Evolutionary conservation across 2,888 invertebrate species (phyloP).

Genomic region (Drosophila prostipennis): DNA sequence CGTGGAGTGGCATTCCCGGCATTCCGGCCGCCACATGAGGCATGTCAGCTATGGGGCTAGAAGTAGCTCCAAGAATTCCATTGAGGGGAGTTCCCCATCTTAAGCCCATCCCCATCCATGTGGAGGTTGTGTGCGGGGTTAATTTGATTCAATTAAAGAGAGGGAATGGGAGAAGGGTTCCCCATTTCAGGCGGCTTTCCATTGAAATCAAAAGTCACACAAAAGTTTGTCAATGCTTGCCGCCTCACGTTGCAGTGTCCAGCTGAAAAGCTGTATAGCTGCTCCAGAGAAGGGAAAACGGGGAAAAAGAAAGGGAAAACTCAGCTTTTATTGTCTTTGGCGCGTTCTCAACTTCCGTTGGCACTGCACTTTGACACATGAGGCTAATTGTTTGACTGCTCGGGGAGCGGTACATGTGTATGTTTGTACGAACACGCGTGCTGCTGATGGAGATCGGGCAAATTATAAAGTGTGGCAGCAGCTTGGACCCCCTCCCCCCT

Average conservation of each 20-base stretch:
- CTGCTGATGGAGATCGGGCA: conserved; percentile 49
- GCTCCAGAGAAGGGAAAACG: neutral
- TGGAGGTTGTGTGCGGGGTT: conserved; percentile 61
- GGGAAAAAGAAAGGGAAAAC: conserved; percentile 1
- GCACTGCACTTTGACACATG: conserved; percentile 71
- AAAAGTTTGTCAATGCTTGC: conserved; percentile 72
- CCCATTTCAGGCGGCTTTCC: conserved; percentile 28
- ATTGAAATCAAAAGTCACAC: conserved; percentile 49
- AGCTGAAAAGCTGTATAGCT: too few species aligned
- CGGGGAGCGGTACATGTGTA: conserved; percentile 15
- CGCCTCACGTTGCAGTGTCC: conserved; percentile 67
- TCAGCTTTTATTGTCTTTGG: conserved; percentile 48
- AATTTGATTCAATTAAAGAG: conserved; percentile 75
- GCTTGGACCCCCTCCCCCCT: conserved; percentile 17
- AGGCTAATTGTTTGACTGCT: conserved; percentile 69
- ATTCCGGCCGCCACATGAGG: conserved; percentile 61
- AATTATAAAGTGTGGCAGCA: conserved; percentile 70
- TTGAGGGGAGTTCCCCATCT: conserved; percentile 1
- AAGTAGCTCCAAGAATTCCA: conserved; percentile 34
- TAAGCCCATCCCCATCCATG: neutral
- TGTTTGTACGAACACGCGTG: conserved; percentile 44
- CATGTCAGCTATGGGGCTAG: conserved; percentile 54
- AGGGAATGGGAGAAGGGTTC: conserved; percentile 13
- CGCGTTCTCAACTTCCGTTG: conserved; percentile 60
- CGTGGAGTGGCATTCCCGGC: conserved; percentile 55